Evolutionary conservation across 2,113 vertebrate species (phyloP).

Genomic region (Redunca redunca): DNA sequence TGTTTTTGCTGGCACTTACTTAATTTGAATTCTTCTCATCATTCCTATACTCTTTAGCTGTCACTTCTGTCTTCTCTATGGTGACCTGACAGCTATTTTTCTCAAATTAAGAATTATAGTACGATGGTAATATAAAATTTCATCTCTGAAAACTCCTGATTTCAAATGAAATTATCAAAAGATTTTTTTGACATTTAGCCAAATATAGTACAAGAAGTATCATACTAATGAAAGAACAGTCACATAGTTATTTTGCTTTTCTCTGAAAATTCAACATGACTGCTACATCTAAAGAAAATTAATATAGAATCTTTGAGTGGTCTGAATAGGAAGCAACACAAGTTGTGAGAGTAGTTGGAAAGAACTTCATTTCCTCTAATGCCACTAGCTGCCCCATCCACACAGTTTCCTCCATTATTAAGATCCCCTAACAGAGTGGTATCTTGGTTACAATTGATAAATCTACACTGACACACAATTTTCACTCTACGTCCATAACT

Average conservation of each 20-base stretch:
- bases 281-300: not conserved
- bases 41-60: not conserved
- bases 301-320: not conserved
- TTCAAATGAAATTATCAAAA: not conserved
- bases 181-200: not conserved
- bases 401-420: not conserved
- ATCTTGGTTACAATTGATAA: not conserved
- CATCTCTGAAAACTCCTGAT: not conserved
- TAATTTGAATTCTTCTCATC: not conserved
- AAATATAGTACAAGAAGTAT: not conserved
- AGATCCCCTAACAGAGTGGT: not conserved
- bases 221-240: not conserved
- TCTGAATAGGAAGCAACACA: not conserved
- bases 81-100: not conserved
- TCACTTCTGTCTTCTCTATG: not conserved
- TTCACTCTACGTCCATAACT: not conserved
- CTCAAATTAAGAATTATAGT: not conserved
- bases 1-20: not conserved
- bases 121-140: not conserved
- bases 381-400: not conserved
- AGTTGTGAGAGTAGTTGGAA: not conserved
- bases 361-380: not conserved
- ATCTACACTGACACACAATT: not conserved
- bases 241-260: not conserved
- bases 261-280: not conserved